Evolutionary conservation across 2,113 vertebrate species (phyloP), one percentile per base, ranked within the genome.

Genomic region (Polypterus bichir): DNA sequence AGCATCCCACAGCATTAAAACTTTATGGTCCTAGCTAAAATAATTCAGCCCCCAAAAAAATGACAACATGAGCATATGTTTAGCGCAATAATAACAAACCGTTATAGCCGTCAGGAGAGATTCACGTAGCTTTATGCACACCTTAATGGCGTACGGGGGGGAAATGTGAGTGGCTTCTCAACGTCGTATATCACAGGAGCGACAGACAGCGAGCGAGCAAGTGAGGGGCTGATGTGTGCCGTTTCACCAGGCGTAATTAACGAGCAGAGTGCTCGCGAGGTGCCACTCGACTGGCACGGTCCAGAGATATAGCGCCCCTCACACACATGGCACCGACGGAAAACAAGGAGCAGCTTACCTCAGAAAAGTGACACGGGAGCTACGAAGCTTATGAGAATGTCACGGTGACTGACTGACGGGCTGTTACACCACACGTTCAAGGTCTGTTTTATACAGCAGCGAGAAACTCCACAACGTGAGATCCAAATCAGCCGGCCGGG

Each of bases 51-150:
- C 27, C 86, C 85, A 86, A 88, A 59, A 64, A 8, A 48, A 57
- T 63, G 60, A 85, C 83, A 87, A 85, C 82, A 87, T 76, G 83
- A 86, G 84, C 91, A 94, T 93, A 94, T 94, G 91, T 88, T 89
- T 85, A 82, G 78, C 82, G 82, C 89, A 91, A 90, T 92, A 93
- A 92, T 87, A 91, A 90, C 88, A 91, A 91, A 88, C 79, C 84
- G 86, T 92, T 91, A 93, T 91, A 88, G 85, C 86, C 85, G 89
- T 89, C 90, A 83, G 80, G 90, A 92, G 91, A 94, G 87, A 86
- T 81, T 83, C 84, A 83, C 83, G 86, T 83, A 86, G 87, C 83
- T 86, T 88, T 87, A 87, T 84, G 86, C 86, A 89, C 87, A 89
- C 86, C 90, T 91, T 91, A 90, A 90, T 88, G 85, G 84, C 74